A percentile compares a stretch with the other conserved stretches of the same genome.
Conservation (phyloP, 2,888 invertebrate species). For the Eilema sororculum region DNA sequence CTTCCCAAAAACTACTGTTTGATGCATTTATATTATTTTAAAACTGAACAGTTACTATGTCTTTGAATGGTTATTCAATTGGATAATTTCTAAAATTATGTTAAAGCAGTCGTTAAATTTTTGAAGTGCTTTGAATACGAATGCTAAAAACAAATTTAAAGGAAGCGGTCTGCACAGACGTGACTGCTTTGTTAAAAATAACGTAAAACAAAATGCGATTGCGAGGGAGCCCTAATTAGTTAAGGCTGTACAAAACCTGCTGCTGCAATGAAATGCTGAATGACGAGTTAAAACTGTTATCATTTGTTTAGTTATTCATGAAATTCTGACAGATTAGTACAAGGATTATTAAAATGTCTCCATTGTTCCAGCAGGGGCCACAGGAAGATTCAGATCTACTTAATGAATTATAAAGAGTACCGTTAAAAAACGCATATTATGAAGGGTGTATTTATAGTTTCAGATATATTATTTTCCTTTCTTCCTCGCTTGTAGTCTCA, state of each 20-base stretch:
- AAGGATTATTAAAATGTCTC: constrained; percentile 12
- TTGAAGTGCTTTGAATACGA: constrained; percentile 49
- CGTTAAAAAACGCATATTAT: not conserved
- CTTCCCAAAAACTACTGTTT: not conserved
- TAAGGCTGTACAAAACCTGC: constrained; percentile 49
- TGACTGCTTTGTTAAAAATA: constrained; percentile 66
- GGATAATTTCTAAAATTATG: constrained; percentile 20
- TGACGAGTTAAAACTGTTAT: constrained; percentile 54
- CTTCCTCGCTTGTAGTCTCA: not conserved
- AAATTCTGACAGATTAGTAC: constrained; percentile 19
- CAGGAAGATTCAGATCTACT: not conserved
- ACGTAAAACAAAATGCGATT: constrained; percentile 62
- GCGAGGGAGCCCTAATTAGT: constrained; percentile 64
- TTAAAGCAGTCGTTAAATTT: constrained; percentile 42
- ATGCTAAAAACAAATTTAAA: constrained; percentile 57
- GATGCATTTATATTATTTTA: not conserved
- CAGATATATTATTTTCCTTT: not conserved
- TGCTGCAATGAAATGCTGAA: constrained; percentile 44
- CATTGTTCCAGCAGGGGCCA: constrained; percentile 3
- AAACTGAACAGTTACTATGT: not conserved
- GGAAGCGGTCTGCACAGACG: constrained; percentile 55
- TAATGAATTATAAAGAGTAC: constrained; percentile 8
- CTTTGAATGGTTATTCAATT: not conserved
- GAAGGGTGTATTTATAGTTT: not conserved
- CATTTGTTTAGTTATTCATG: constrained; percentile 50